These are phyloP conservation scores for Rhopilema esculentum DNA, from an alignment of 30 jellyfish, hydroid and myxozoan genomes.

Conservation along the genomic window DNA sequence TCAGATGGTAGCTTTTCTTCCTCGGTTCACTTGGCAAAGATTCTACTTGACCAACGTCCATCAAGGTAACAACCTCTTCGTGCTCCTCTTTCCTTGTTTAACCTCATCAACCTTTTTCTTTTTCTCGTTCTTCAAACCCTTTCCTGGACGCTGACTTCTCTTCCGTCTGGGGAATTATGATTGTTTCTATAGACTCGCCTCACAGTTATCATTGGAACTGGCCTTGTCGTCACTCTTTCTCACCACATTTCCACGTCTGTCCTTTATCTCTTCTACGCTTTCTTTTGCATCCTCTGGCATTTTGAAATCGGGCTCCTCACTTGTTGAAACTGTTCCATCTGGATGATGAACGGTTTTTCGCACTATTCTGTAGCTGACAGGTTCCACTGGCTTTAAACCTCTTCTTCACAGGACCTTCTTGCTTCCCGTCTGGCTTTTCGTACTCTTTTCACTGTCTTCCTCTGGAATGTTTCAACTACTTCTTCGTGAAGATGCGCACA, in stretches of 20 bases:
- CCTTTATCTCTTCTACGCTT: constrained; percentile 27
- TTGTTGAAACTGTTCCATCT: constrained; percentile 52
- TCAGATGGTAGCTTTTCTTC: constrained; percentile 16
- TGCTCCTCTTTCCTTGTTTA: constrained; percentile 11
- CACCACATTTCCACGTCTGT: constrained; percentile 29
- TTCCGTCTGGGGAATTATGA: constrained; percentile 58
- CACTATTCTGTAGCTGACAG: constrained; percentile 21
- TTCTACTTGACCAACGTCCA: constrained; percentile 49
- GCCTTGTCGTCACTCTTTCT: constrained; percentile 52
- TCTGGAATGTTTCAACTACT: constrained; percentile 52
- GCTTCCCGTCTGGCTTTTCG: constrained; percentile 79
- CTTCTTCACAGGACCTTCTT: constrained; percentile 71
- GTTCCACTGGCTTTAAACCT: constrained; percentile 51
- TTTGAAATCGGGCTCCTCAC: constrained; percentile 73
- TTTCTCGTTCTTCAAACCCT: constrained; percentile 38
- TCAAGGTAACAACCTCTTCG: constrained; percentile 45
- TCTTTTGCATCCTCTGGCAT: constrained; percentile 69
- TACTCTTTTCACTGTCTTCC: constrained; percentile 60
- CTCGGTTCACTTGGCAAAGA: constrained; percentile 33
- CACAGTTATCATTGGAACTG: constrained; percentile 26
- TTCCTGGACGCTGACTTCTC: constrained; percentile 48
- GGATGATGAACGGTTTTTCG: constrained; percentile 69
- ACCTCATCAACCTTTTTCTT: constrained; percentile 11
- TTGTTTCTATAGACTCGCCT: constrained; percentile 48
- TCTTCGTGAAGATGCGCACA: constrained; percentile 29